Evolutionary conservation across 2,113 vertebrate genomes (phyloP), one percentile per base, ranked within the genome.

Genomic region (Puffinus mauretanicus): DNA sequence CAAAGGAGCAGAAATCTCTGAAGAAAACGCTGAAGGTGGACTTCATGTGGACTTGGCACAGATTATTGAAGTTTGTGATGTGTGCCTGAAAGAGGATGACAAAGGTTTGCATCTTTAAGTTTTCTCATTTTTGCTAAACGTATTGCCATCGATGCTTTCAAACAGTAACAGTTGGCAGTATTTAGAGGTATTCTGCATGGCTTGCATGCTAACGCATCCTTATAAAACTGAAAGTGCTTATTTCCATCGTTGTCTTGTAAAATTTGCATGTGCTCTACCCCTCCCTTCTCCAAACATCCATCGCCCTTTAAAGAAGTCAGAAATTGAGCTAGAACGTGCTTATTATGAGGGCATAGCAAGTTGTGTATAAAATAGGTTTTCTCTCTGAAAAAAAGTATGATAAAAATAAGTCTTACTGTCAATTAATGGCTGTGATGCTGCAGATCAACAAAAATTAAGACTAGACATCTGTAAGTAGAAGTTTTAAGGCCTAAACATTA

Each of bases 1-100:
- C 54, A 99, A 99, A 98, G 99, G 99, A 97, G 99, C 99, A 36
- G 99, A 99, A 58, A 99, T 99, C 95, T 99, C 99, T 5, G 99
- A 99, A 95, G 99, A 99, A 93, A 99, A 99, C 9, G 98, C 99
- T 1, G 99, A 99, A 95, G 99, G 98, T 40, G 99, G 99, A 52
- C 99, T 99, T 79, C 99, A 99, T 62, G 97, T 99, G 46, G 99
- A 99, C 96, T 97, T 99, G 96, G 99, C 99, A 90, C 99, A 99
- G 82, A 99, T 99, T 75, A 99, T 99, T n/a, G 99, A 99, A 97
- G 99, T 98, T 6, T 99, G 99, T 86, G 99, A 99, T 61, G 99
- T 99, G 19, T 99, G 99, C 95, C 98, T 99, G 80, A 99, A 99
- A 71, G 99, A 99, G 8, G 99, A 99, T 88, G 99, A 99, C 94